Evolutionary conservation across 2,888 invertebrate species (phyloP), one percentile per base, ranked within the genome.

Genomic region (Mycalesis mineus): DNA sequence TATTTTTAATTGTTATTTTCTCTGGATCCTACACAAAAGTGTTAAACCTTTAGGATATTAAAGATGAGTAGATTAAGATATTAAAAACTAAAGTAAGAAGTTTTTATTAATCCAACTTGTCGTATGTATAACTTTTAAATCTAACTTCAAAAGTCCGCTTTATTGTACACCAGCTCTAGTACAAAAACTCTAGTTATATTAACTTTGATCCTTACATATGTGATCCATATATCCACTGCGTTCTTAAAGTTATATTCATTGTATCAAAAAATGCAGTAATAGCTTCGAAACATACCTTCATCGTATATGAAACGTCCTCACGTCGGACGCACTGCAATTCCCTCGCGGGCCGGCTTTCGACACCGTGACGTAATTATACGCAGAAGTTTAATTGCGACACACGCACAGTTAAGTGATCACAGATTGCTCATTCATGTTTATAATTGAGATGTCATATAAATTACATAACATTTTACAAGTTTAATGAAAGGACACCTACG

Each of bases 321-420:
- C 6, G 1, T n/a, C 44, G 31, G n/a, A 49, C 55, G 56, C 50
- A 56, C 42, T 42, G 33, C 44, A 42, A 29, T 49, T 37, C 37
- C 33, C 36, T 39, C 50, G 28, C 49, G 49, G 37, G 41, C 14
- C 37, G 31, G 45, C 56, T 56, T 56, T 56, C 56, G 42, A 51
- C 56, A 56, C 36, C 44, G 50, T 39, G 56, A 44, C 39, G 56
- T 56, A 56, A 56, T 56, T 44, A 39, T 31, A 56, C 42, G 50
- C 56, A 49, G 56, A 37, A 51, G 51, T 56, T 56, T 56, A 50
- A 51, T 56, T 56, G 51, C 56, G 39, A 56, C 56, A 56, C 49
- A 28, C 17, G 49, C 50, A 11, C 33, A 36, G 40, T 33, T 14
- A 33, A 48, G 17, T 13, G 41, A 31, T 47, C 39, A 47, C 28